Evolutionary conservation across 2,888 invertebrate species (phyloP), one percentile per base, ranked within the genome.

Genomic region (Sminthurinus aureus): DNA sequence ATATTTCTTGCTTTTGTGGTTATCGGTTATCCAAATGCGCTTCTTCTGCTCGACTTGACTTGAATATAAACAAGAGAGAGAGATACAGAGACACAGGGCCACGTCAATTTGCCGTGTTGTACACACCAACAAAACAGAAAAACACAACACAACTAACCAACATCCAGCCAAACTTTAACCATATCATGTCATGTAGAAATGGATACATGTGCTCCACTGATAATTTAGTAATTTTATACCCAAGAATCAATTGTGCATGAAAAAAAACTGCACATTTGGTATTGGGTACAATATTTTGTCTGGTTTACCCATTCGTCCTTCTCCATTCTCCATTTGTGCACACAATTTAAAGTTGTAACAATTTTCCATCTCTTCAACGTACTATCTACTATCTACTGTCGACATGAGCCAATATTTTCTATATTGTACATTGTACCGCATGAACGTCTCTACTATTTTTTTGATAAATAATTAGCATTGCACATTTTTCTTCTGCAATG

Each of bases 1-100:
- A 38, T 38, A 38, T 38, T 38, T 38, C 67, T 20, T 67, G 69
- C 79, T 79, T 66, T 38, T 79, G 79, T 69, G 79, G 79, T 79
- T 79, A 8, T 51, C 20, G n/a, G n/a, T n/a, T n/a, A n/a, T n/a
- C n/a, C 79, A 79, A 69, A 79, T 79, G 69, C 50, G 69, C 79
- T 50, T 69, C 79, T 79, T 79, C 79, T 79, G 69, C 67, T 51
- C 69, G 69, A 79, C 69, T 79, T 67, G 38, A 79, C 69, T 50
- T 79, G 38, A 67, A 79, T 69, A 11, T 22, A 66, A 79, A 79
- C 69, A 79, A 24, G 3, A 38, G 38, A 38, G 6, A 38, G 38
- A 38, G 38, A n/a, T n/a, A n/a, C n/a, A 38, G 38, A 38, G 38
- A 38, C 38, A 76, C 38, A 74, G 6, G 24, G 24, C 26, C 64